A percentile compares a stretch with the other conserved stretches of the same genome.
These are phyloP conservation scores for Cerceris rybyensis DNA, from an alignment of 2,888 invertebrate species.

Conservation along the genomic window DNA sequence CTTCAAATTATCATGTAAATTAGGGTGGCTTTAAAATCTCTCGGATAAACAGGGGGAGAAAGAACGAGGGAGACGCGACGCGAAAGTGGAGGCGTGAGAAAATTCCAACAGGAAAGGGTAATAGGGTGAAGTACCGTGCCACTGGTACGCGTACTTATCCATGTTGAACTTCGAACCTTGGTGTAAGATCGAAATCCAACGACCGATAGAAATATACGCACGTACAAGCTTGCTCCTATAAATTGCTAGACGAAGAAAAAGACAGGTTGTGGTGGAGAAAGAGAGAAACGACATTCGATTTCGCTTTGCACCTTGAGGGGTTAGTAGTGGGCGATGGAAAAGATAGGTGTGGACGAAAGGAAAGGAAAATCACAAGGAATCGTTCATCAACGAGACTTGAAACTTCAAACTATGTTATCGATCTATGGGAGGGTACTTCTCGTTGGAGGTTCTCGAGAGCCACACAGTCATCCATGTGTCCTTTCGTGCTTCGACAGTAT, in stretches of 20 bases:
- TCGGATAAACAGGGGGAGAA: no score
- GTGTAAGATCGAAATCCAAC: constrained; percentile 1
- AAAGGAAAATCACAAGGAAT: constrained; percentile 10
- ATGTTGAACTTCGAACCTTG: constrained; percentile 20
- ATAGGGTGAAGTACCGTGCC: constrained; percentile 29
- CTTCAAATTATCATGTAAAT: no score
- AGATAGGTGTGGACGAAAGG: neutral
- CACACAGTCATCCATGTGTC: constrained; percentile 46
- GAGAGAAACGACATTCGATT: constrained; percentile 35
- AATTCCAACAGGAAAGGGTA: constrained; percentile 12
- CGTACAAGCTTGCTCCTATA: neutral
- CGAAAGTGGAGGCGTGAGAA: neutral
- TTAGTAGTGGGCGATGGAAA: neutral
- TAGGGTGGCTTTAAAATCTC: no score
- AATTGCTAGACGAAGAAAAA: constrained; percentile 7
- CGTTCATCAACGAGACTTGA: constrained; percentile 36
- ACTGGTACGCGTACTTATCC: constrained; percentile 12
- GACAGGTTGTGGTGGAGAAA: neutral
- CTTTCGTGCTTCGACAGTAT: constrained; percentile 28
- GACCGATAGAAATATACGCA: constrained; percentile 20
- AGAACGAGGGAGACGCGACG: neutral
- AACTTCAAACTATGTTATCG: constrained; percentile 53
- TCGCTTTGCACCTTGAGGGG: constrained; percentile 38
- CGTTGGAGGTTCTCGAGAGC: constrained; percentile 27
- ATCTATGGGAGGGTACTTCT: constrained; percentile 45